phyloP scores from a whole-genome alignment of 2,113 vertebrate species.

The Corythaixoides concolor region DNA sequence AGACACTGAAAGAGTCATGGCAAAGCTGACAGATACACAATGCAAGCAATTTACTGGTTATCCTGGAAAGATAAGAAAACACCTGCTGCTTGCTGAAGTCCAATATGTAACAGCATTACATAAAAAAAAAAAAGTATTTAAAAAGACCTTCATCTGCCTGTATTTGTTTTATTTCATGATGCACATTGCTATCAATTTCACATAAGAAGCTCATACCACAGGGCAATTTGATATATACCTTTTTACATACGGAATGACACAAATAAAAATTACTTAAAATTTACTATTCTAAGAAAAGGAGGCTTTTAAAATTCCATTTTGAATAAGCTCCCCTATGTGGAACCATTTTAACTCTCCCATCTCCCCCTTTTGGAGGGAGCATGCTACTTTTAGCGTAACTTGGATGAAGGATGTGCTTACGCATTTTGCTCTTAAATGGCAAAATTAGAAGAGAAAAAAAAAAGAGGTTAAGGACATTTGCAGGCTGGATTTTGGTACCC shows the following conservation, averaged over 20 bases:
- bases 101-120: background rate
- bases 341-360: background rate
- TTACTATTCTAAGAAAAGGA: background rate
- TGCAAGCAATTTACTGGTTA: conserved; percentile 34
- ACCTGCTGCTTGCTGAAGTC: conserved; percentile 24
- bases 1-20: background rate
- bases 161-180: background rate
- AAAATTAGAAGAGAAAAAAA: background rate
- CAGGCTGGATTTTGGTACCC: background rate
- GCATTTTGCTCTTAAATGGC: background rate
- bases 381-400: background rate
- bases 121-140: background rate
- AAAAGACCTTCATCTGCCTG: background rate
- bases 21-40: background rate
- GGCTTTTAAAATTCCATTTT: background rate
- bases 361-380: background rate
- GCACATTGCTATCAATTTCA: background rate
- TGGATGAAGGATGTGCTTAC: background rate
- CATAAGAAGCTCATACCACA: background rate
- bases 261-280: background rate
- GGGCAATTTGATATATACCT: background rate
- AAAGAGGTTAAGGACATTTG: background rate
- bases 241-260: background rate
- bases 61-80: conserved; percentile 21
- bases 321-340: background rate